phyloP scores from a whole-genome alignment of 1,140 invertebrate genomes.

The Plectrocnemia conspersa region DNA sequence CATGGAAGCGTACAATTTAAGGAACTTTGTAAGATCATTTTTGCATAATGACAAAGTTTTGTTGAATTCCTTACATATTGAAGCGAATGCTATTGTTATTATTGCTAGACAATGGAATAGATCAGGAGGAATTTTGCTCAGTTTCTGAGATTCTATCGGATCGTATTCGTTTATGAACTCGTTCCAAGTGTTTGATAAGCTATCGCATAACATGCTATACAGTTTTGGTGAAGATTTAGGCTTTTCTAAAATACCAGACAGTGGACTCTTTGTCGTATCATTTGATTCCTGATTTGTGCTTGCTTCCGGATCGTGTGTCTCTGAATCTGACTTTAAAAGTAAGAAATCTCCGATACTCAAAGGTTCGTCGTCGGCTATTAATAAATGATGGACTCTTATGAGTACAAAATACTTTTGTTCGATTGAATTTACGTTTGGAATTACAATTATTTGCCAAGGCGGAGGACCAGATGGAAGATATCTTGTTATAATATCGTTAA shows the following conservation, averaged over 20 bases:
- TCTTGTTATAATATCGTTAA: constrained; percentile 73
- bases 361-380: constrained; percentile 62
- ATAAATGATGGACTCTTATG: constrained; percentile 69
- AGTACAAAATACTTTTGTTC: constrained; percentile 67
- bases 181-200: constrained; percentile 70
- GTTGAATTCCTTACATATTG: constrained; percentile 54
- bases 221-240: constrained; percentile 63
- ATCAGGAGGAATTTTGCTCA: constrained; percentile 57
- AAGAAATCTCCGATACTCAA: constrained; percentile 70
- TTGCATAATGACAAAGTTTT: constrained; percentile 42
- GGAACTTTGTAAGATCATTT: constrained; percentile 36
- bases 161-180: constrained; percentile 74
- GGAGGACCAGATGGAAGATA: constrained; percentile 63
- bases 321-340: constrained; percentile 55
- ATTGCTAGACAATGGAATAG: constrained; percentile 58
- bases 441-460: constrained; percentile 76
- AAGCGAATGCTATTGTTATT: constrained; percentile 54
- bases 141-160: constrained; percentile 64
- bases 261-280: constrained; percentile 45
- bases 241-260: constrained; percentile 55
- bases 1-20: constrained; percentile 40
- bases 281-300: constrained; percentile 25
- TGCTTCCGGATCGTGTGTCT: constrained; percentile 22
- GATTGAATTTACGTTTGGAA: constrained; percentile 52
- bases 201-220: constrained; percentile 61